Percentiles rank a stretch among this genome's conserved stretches.
Conservation (phyloP, 2,888 invertebrate genomes). For the Drosophila infuscata region DNA sequence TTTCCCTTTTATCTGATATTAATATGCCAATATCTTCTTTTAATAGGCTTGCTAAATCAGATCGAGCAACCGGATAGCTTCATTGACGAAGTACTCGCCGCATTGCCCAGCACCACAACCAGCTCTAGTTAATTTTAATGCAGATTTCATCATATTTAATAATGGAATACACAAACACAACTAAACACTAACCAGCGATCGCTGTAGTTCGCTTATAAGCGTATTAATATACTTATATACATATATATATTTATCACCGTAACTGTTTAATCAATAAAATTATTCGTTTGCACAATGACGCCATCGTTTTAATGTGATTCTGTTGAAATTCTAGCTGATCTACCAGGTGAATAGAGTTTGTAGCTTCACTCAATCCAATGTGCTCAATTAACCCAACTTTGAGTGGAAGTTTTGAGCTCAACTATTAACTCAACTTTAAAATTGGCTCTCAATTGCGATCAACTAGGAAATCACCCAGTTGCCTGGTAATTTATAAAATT, state of each 20-base stretch:
- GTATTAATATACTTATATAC: slow-evolving; percentile 46
- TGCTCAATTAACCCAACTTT: neutral
- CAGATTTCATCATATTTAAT: slow-evolving; percentile 34
- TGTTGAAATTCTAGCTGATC: neutral
- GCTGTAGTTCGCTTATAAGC: slow-evolving; percentile 24
- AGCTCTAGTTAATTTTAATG: slow-evolving; percentile 69
- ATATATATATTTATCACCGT: slow-evolving; percentile 70
- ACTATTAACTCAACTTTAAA: neutral
- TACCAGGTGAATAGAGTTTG: neutral
- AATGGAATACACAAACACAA: slow-evolving; percentile 6
- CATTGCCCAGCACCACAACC: slow-evolving; percentile 77
- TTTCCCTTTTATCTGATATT: neutral
- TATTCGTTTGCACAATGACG: slow-evolving; percentile 76
- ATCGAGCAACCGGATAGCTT: slow-evolving; percentile 84
- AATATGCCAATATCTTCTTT: neutral
- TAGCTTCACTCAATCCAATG: neutral
- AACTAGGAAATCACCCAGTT: neutral
- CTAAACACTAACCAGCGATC: slow-evolving; percentile 29
- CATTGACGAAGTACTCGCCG: slow-evolving; percentile 80
- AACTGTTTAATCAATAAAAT: slow-evolving; percentile 79
- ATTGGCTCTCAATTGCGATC: neutral
- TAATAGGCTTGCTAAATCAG: slow-evolving; percentile 81
- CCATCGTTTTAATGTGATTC: neutral
- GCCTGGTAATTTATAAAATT: neutral
- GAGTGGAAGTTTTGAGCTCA: neutral